Conservation (phyloP, 2,113 vertebrate genomes). For the Cryptotis parvus region DNA sequence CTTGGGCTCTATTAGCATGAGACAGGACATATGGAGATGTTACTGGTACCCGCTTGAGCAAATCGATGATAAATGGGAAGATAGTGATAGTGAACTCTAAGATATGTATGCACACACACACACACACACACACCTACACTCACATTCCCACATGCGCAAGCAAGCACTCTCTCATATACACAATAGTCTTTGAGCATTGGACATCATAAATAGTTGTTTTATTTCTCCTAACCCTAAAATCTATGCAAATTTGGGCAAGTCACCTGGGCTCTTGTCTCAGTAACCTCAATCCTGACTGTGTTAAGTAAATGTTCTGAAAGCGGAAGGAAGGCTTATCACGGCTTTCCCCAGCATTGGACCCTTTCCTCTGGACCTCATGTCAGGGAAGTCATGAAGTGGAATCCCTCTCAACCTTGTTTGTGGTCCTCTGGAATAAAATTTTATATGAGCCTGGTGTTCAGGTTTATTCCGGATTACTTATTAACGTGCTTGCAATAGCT, state of each 20-base stretch:
- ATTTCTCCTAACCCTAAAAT: not conserved
- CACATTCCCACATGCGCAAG: not conserved
- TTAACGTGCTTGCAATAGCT: not conserved
- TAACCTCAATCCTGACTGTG: slow-evolving; percentile 5
- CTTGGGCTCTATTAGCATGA: too few species aligned
- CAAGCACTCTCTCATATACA: too few species aligned
- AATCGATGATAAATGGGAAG: too few species aligned
- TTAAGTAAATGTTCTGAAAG: not conserved
- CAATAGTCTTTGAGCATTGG: not conserved
- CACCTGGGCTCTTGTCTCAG: not conserved
- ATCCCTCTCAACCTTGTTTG: not conserved
- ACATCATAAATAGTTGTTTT: not conserved
- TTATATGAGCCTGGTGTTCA: not conserved
- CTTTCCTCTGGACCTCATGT: not conserved
- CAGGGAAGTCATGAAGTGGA: not conserved
- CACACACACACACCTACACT: not conserved
- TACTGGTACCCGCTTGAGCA: too few species aligned
- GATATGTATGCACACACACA: too few species aligned
- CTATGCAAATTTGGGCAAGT: not conserved
- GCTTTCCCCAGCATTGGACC: not conserved
- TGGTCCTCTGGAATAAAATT: not conserved
- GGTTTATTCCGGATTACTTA: not conserved
- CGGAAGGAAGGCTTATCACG: not conserved
- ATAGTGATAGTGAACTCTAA: too few species aligned
- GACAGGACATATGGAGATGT: too few species aligned